phyloP scores from a whole-genome alignment of 1,140 invertebrate genomes.

The Cydia amplana region DNA sequence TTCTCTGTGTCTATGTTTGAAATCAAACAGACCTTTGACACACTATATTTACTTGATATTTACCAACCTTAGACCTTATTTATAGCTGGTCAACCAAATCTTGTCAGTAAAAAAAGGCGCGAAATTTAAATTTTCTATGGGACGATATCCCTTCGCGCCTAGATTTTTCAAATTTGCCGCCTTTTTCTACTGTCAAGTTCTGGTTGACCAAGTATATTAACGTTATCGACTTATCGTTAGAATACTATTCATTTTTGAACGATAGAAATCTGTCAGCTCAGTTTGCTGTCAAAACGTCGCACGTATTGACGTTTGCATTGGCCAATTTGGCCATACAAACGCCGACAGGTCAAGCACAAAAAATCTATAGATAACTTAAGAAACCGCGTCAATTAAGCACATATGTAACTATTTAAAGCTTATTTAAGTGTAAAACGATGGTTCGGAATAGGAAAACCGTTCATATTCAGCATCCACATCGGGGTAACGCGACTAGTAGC shows the following conservation, averaged over 20 bases:
- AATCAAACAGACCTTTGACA: too few relatives aligned
- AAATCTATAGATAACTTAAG: neutral
- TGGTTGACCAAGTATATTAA: too few relatives aligned
- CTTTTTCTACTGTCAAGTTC: too few relatives aligned
- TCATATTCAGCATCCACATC: constrained; percentile 56
- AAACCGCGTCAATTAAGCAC: constrained; percentile 41
- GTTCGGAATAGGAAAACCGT: constrained; percentile 61
- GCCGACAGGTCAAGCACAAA: constrained; percentile 28
- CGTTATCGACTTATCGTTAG: neutral
- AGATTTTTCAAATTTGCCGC: too few relatives aligned
- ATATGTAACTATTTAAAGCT: constrained; percentile 30
- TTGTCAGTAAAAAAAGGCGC: too few relatives aligned
- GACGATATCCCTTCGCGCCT: too few relatives aligned
- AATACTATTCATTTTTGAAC: constrained; percentile 4
- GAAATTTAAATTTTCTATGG: too few relatives aligned
- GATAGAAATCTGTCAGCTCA: neutral
- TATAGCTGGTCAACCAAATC: too few relatives aligned
- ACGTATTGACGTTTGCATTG: constrained; percentile 35
- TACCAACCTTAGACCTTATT: too few relatives aligned
- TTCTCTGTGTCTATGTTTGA: too few relatives aligned
- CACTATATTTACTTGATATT: too few relatives aligned
- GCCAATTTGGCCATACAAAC: constrained; percentile 13
- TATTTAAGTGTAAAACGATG: constrained; percentile 48
- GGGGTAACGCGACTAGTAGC: constrained; percentile 71
- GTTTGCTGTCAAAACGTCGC: constrained; percentile 36